Evolutionary conservation across 2,797 vertebrate genomes (phyloP), one percentile per base, ranked within the genome.

Genomic region (Alouatta caraya): DNA sequence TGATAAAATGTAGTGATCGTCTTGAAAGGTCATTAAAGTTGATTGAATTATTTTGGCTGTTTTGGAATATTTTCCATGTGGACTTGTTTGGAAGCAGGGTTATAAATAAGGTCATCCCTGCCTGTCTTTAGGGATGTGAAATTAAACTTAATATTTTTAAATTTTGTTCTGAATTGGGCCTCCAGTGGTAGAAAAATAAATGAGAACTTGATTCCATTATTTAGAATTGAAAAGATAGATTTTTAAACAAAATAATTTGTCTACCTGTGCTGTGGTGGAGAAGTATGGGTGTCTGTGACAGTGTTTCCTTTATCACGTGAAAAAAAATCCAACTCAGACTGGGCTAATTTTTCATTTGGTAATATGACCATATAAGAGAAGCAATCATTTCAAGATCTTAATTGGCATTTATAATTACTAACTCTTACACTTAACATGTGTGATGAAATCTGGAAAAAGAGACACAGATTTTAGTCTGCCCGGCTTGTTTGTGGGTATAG

Each of bases 231-330:
- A 92, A 79, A 90, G 59, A 52, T 8, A 72, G 5, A 52, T 84
- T 73, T 84, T 88, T 39, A 79, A 81, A 81, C 64, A 94, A 85
- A 96, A 70, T 17, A 64, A 24, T 73, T 88, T 92, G 79, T 10
- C 4, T 84, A 0, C 24, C 10, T 88, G 7, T 81, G 5, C n/a
- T 57, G 22, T 82, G n/a, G 5, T 55, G 90, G 61, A 55, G 37
- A 72, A 52, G 50, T 85, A 21, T 73, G 67, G 22, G 37, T 73
- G 24, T n/a, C 19, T 82, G 64, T 85, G 90, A 75, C 17, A 28
- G 3, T 57, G 10, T 30, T 94, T 91, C 33, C 13, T 88, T 93
- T 79, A 55, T 42, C 12, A 76, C 4, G 13, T 80, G n/a, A 39
- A 70, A 72, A 78, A 91, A 8, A 39, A 7, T 24, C 44, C 22